A percentile compares a stretch with the other conserved stretches of the same genome.
phyloP scores from a whole-genome alignment of 1,140 invertebrate genomes.

The Atta cephalotes region DNA sequence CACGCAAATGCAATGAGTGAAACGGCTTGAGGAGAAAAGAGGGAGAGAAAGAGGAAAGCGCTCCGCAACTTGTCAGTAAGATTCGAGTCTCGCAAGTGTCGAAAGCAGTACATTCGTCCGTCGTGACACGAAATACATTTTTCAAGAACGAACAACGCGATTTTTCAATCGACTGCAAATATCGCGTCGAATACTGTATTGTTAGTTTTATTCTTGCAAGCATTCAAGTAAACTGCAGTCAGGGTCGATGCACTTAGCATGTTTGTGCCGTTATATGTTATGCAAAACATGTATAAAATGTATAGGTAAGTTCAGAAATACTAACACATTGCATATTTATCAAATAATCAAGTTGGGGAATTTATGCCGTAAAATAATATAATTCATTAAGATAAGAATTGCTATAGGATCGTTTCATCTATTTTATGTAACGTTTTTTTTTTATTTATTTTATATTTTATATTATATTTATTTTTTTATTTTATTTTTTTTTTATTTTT shows the following conservation, averaged over 20 bases:
- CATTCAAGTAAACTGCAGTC: not conserved
- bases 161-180: slow-evolving; percentile 7
- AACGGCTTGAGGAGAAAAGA: slow-evolving; percentile 39
- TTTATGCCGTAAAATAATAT: not conserved
- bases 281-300: not conserved
- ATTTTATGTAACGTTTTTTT: not conserved
- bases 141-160: not conserved
- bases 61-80: slow-evolving; percentile 28
- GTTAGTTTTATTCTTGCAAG: not conserved
- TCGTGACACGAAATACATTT: not conserved
- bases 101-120: slow-evolving; percentile 33
- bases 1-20: slow-evolving; percentile 12
- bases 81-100: slow-evolving; percentile 43
- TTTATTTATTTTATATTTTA: no score
- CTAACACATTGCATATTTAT: not conserved
- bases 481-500: no score
- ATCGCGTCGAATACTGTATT: not conserved
- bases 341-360: not conserved
- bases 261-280: not conserved
- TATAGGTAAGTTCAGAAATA: not conserved
- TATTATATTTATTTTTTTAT: no score
- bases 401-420: not conserved
- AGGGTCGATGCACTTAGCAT: not conserved
- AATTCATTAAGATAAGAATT: no score
- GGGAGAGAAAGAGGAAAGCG: not conserved